Conservation (phyloP, 2,113 vertebrate genomes). For the Dicrurus megarhynchus region DNA sequence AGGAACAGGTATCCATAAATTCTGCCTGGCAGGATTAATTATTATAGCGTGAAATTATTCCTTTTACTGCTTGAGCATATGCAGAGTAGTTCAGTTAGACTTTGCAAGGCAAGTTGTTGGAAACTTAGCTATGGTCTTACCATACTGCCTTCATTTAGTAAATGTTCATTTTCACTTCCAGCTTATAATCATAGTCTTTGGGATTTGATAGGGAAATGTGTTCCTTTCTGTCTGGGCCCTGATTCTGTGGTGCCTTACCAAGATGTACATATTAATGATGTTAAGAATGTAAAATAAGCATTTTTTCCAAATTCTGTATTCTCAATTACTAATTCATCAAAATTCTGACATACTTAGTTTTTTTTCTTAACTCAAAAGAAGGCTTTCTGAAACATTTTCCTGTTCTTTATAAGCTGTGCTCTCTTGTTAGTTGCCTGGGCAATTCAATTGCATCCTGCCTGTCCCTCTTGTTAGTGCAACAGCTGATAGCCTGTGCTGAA, state of each 20-base stretch:
- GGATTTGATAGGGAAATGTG: neutral
- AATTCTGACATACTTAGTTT: neutral
- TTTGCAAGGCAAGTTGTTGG: neutral
- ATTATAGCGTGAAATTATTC: neutral
- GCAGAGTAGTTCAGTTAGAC: neutral
- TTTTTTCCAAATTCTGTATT: neutral
- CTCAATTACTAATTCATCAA: neutral
- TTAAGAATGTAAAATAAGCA: neutral
- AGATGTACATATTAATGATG: fast-evolving
- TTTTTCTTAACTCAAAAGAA: neutral
- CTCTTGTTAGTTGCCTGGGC: neutral
- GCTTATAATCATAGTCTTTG: neutral
- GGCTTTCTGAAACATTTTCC: neutral
- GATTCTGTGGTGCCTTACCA: neutral
- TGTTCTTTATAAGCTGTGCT: neutral
- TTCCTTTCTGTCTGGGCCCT: neutral
- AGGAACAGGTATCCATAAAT: neutral
- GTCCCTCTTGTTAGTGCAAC: neutral
- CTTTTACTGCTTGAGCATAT: neutral
- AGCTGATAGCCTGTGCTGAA: constrained; percentile 15
- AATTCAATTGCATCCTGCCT: constrained; percentile 14
- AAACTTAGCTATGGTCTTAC: neutral
- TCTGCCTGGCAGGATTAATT: neutral
- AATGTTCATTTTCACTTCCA: neutral
- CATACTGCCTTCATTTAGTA: neutral